A percentile compares a stretch with the other conserved stretches of the same genome.
phyloP scores from a whole-genome alignment of 1,140 invertebrate genomes.

The Heliconius himera region DNA sequence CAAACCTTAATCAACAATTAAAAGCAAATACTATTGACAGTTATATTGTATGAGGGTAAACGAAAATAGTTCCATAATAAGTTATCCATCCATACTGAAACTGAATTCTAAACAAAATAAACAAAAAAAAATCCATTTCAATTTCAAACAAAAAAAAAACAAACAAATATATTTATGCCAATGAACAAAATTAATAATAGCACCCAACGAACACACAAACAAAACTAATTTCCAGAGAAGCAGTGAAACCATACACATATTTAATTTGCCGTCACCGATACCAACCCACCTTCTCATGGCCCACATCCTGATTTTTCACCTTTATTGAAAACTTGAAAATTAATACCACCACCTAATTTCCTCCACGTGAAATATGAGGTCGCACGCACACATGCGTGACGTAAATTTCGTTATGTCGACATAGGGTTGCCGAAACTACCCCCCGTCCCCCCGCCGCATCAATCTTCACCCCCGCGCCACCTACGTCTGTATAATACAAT shows the following conservation, averaged over 20 bases:
- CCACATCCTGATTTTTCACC: conserved; percentile 62
- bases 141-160: neutral
- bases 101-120: neutral
- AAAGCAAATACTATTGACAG: neutral
- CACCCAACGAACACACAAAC: conserved; percentile 3
- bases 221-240: conserved; percentile 43
- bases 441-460: conserved; percentile 67
- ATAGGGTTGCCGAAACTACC: conserved; percentile 78
- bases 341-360: conserved; percentile 79
- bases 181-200: neutral
- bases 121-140: neutral
- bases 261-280: conserved; percentile 61
- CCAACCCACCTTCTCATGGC: conserved; percentile 28
- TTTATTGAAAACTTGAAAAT: conserved; percentile 79
- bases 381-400: conserved; percentile 66
- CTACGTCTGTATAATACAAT: conserved; percentile 80
- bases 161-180: neutral
- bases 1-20: no score
- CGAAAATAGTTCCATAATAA: neutral
- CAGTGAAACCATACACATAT: conserved; percentile 56
- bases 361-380: conserved; percentile 73
- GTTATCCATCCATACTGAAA: no score
- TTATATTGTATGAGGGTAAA: neutral
- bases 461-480: conserved; percentile 78
- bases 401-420: conserved; percentile 74